Conservation (phyloP, 2,113 vertebrate species). For the Megaptera novaeangliae region DNA sequence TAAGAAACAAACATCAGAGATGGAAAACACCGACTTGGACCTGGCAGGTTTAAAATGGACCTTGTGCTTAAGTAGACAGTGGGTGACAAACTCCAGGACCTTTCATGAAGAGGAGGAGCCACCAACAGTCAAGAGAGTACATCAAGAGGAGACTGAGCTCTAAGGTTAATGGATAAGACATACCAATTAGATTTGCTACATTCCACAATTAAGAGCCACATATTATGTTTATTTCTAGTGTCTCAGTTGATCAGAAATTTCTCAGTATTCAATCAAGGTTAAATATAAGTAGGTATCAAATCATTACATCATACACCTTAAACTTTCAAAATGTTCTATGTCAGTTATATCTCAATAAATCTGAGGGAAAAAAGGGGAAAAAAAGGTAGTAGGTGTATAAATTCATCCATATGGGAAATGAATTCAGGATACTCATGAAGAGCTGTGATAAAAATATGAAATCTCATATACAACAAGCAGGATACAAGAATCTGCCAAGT, state of each 20-base stretch:
- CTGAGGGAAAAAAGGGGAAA: neutral
- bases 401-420: conserved; percentile 7
- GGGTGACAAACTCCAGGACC: neutral
- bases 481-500: neutral
- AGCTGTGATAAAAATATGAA: neutral
- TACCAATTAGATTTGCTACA: neutral
- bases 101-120: neutral
- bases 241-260: neutral
- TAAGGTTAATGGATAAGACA: neutral
- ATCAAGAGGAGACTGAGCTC: neutral
- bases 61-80: neutral
- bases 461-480: neutral
- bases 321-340: neutral
- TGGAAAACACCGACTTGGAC: neutral
- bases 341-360: neutral
- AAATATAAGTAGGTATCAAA: neutral
- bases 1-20: neutral
- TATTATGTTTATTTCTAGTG: neutral
- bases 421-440: conserved; percentile 4
- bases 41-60: neutral
- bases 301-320: neutral
- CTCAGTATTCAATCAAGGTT: neutral
- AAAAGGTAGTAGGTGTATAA: neutral
- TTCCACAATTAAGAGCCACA: neutral
- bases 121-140: neutral